Evolutionary conservation across 2,113 vertebrate species (phyloP), one percentile per base, ranked within the genome.

Genomic region (Mugil cephalus): DNA sequence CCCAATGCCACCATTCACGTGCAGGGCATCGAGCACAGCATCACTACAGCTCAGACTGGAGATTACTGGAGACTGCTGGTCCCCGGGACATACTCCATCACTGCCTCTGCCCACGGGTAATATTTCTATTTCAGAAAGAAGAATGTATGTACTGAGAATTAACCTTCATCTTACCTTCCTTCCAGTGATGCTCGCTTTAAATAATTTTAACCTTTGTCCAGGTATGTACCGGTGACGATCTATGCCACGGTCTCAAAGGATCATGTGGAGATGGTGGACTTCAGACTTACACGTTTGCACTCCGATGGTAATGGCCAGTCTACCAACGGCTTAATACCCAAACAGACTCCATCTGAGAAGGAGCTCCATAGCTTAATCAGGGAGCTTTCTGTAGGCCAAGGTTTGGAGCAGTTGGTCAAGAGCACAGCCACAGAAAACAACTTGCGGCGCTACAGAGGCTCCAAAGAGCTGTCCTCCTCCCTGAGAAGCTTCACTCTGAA

Each of bases 11-110:
- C 96, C 68, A 96, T 99, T 82, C 94, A 90, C 2, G 93, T 99
- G 21, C 93, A 94, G 0, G 75, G 91, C 43, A 95, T 98, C 42
- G 69, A 96, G 79, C 97, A 99, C 75, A 91, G 90, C 0, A 78
- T 99, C 85, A 95, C 93, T 64, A 96, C 96, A n/a, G 95, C 93
- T 80, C 93, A 75, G 61, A 93, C 84, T 36, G 98, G 98, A 74
- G 98, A 99, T 86, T 99, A 97, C 86, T 99, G 98, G 98, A 96
- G 98, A 74, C 94, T 99, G 12, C 87, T 99, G 86, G 89, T 94
- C 47, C 95, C 92, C 10, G 96, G 96, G 59, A 94, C 77, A 0
- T 98, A 99, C 66, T 93, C 86, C 47, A 82, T 99, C 84, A 98
- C 95, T 17, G 96, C 95, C 0, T 95, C 95, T 15, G 97, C 98